Evolutionary conservation across 2,888 invertebrate species (phyloP).

Genomic region (Sarcophaga rosellei): DNA sequence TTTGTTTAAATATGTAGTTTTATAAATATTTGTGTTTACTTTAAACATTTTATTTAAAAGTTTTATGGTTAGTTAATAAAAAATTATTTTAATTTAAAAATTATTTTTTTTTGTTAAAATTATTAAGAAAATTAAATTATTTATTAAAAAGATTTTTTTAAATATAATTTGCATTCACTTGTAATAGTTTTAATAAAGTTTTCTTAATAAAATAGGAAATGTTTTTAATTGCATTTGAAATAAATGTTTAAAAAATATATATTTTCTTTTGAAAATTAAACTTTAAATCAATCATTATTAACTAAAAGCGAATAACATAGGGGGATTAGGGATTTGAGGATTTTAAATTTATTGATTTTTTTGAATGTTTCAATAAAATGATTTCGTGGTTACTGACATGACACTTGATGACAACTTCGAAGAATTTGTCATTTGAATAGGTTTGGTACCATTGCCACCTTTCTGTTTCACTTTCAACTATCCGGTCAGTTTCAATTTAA

Average conservation of each 20-base stretch:
- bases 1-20: not conserved
- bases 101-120: no score
- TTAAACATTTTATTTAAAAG: no score
- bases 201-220: not conserved
- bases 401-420: slow-evolving; percentile 28
- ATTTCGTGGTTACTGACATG: slow-evolving; percentile 46
- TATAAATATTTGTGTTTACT: not conserved
- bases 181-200: no score
- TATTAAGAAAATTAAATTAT: no score
- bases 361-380: not conserved
- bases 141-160: no score
- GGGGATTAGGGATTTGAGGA: not conserved
- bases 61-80: no score
- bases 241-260: no score
- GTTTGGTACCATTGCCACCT: slow-evolving; percentile 50
- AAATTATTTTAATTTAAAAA: no score
- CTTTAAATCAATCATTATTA: no score
- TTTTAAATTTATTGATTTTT: not conserved
- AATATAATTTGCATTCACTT: no score
- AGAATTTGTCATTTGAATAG: slow-evolving; percentile 6
- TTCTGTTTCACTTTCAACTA: slow-evolving; percentile 48
- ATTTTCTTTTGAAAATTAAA: no score
- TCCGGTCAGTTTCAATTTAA: slow-evolving; percentile 13
- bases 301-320: not conserved
- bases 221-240: not conserved